Conservation (phyloP, 2,113 vertebrate genomes). For the Actenoides lindsayi region DNA sequence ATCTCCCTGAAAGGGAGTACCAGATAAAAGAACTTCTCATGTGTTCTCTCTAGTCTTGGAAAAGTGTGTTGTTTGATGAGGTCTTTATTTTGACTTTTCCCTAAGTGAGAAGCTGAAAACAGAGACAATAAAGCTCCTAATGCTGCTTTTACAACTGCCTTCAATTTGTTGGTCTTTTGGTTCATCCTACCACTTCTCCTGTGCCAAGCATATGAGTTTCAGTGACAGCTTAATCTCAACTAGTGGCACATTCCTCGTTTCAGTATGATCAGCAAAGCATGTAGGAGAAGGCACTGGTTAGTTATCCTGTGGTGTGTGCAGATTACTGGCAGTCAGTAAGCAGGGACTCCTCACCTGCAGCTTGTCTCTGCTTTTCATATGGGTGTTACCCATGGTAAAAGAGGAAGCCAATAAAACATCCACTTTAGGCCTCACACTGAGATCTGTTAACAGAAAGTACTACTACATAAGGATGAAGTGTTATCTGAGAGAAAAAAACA, state of each 20-base stretch:
- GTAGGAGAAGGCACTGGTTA: background rate
- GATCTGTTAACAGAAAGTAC: background rate
- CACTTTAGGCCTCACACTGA: background rate
- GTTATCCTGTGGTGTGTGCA: background rate
- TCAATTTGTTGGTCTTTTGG: background rate
- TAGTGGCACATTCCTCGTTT: background rate
- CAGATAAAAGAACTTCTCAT: background rate
- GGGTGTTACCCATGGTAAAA: background rate
- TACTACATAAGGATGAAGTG: background rate
- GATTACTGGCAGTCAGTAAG: background rate
- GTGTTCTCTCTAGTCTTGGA: background rate
- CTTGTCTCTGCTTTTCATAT: background rate
- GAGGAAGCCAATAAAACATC: background rate
- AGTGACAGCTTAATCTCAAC: background rate
- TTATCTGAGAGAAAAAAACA: background rate
- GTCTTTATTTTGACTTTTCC: background rate
- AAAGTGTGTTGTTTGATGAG: background rate
- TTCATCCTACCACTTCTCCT: background rate
- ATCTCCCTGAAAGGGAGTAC: accelerated
- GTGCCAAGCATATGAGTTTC: background rate
- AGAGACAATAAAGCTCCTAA: background rate
- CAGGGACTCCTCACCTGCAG: background rate
- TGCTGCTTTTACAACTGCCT: background rate
- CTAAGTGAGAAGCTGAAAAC: background rate
- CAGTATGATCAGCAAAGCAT: background rate